These are phyloP conservation scores for Cecropterus lyciades DNA, from an alignment of 1,140 invertebrate species.

Conservation along the genomic window DNA sequence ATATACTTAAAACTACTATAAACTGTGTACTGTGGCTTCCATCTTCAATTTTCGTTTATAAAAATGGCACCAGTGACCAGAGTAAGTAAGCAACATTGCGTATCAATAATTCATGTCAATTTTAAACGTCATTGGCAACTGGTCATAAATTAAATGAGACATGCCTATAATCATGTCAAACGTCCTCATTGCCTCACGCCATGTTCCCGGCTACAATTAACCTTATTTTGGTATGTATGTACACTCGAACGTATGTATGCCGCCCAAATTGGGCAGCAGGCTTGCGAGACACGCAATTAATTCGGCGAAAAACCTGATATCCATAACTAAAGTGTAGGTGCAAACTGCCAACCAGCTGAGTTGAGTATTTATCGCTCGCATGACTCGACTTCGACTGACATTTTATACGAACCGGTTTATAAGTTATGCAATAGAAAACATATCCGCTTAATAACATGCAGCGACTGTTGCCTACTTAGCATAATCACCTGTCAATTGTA, in stretches of 20 bases:
- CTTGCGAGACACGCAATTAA: conserved; percentile 57
- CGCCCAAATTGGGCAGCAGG: conserved; percentile 51
- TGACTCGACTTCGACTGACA: conserved; percentile 60
- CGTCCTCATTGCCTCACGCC: conserved; percentile 27
- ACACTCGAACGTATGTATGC: conserved; percentile 1
- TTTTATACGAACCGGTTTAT: conserved; percentile 73
- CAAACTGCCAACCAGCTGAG: conserved; percentile 67
- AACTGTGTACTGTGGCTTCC: no score
- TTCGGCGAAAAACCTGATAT: conserved; percentile 55
- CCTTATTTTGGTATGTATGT: conserved; percentile 41
- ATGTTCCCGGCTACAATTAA: conserved; percentile 46
- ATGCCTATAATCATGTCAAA: conserved; percentile 34
- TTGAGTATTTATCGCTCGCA: conserved; percentile 61
- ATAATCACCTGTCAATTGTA: conserved; percentile 68
- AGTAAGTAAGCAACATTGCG: conserved; percentile 10
- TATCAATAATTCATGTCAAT: conserved; percentile 6
- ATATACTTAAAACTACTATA: no score
- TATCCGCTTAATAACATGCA: conserved; percentile 61
- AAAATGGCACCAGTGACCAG: neutral
- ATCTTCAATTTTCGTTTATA: neutral
- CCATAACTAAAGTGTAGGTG: conserved; percentile 64
- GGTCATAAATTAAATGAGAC: conserved; percentile 32
- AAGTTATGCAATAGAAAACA: conserved; percentile 78
- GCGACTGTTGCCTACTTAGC: conserved; percentile 52
- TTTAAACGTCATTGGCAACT: conserved; percentile 20